Base-by-base conservation (phyloP, 2,888 invertebrate species). In the Cephalotes varians region DNA sequence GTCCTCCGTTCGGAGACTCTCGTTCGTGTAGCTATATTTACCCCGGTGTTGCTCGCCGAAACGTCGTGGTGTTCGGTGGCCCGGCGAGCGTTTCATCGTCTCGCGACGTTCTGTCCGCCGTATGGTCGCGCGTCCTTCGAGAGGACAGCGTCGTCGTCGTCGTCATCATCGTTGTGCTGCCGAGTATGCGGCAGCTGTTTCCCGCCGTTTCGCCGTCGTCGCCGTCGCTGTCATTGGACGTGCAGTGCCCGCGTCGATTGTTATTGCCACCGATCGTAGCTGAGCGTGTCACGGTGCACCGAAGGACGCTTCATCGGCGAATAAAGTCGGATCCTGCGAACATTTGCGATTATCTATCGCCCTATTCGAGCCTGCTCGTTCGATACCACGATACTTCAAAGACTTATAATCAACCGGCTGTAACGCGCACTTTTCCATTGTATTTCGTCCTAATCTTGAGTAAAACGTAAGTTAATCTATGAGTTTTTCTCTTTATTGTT, bases 1-100 rank as follows among this genome's bases (percentile, higher is more conserved):
- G 86, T 85, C 88, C 79, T 84, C 79, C 83, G 76, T 83, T 82
- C 82, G 12, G 5, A 86, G 31, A 18, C 15, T 65, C 21, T 2
- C 5, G 9, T 5, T 83, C 77, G 80, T 88, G 89, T 90, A 88
- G 92, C 93, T 92, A 92, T 93, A 93, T 93, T 93, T 92, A 62
- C 12, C 90, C 81, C 86, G 25, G 87, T 92, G 85, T 91, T 90
- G 87, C 91, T 88, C 84, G 79, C 28, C 84, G 82, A 87, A 82
- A 89, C 84, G 44, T 86, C 84, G 47, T 87, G 80, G 71, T 60
- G 81, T 85, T 65, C 67, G 44, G 34, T 79, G 60, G 31, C 73
- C 88, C 85, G 90, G 85, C 82, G 62, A 88, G 85, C 56, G 62
- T 81, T 64, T 76, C 49, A 67, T 56, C 15, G 47, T 64, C 54